Percentiles rank a stretch among this genome's conserved stretches.
Conservation (phyloP, 2,888 invertebrate genomes). For the Carpatolechia fugitivella region DNA sequence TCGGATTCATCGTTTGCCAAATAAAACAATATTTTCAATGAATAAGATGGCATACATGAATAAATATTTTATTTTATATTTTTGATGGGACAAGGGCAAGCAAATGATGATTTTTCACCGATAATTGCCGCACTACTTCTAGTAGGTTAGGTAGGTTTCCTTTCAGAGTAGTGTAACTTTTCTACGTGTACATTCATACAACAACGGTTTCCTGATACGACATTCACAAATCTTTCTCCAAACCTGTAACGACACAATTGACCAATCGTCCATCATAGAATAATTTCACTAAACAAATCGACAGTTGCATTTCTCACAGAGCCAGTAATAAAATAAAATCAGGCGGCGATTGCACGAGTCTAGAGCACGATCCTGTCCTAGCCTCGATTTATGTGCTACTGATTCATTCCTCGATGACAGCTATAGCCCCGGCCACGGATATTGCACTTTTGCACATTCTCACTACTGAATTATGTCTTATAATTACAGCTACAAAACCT, state of each 20-base stretch:
- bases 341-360: slow-evolving; percentile 49
- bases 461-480: slow-evolving; percentile 61
- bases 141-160: too few species aligned
- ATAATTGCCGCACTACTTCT: too few species aligned
- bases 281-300: slow-evolving; percentile 62
- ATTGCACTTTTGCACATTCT: slow-evolving; percentile 72
- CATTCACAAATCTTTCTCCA: too few species aligned
- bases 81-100: too few species aligned
- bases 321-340: slow-evolving; percentile 65
- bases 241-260: slow-evolving; percentile 15
- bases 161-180: too few species aligned
- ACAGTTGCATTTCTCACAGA: slow-evolving; percentile 46
- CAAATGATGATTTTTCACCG: too few species aligned
- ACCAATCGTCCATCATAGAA: slow-evolving; percentile 49
- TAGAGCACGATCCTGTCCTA: slow-evolving; percentile 55
- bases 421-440: slow-evolving; percentile 66
- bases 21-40: too few species aligned
- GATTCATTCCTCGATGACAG: slow-evolving; percentile 74
- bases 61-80: too few species aligned
- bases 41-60: too few species aligned
- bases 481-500: slow-evolving; percentile 54
- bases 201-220: too few species aligned
- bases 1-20: too few species aligned
- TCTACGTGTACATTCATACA: too few species aligned
- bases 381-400: slow-evolving; percentile 65